Evolutionary conservation across 2,888 invertebrate genomes (phyloP), one percentile per base, ranked within the genome.

Genomic region (Metopia argyrocephala): DNA sequence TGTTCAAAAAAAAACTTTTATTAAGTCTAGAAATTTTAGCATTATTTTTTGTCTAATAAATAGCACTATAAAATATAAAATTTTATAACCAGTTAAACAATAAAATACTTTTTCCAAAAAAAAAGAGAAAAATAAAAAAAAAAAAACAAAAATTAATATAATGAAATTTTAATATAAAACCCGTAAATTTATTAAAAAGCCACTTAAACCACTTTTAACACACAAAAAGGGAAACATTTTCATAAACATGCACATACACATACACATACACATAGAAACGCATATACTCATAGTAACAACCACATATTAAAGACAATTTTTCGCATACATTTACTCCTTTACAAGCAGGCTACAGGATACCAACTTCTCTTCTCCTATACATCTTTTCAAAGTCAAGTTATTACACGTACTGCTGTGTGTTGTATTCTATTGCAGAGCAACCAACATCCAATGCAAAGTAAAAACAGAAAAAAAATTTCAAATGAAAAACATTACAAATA

Each of bases 181-280:
- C 73, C 64, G 76, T 82, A 83, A 82, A 83, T 84, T 84, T 83
- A 83, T 84, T 83, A 83, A 84, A 84, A 84, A 84, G 82, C 85
- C 84, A 84, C 84, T 84, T 83, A 82, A 82, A 84, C 76, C 82
- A 75, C 76, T 82, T 78, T 66, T 52, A 70, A 76, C 74, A 71
- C 66, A 66, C 59, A 73, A 38, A 48, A 54, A 57, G 28, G 38
- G 31, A 69, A 25, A 38, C 38, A 38, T 38, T 38, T 38, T 6
- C 38, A 38, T n/a, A n/a, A 76, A 18, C 46, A 78, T 56, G 71
- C 27, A 75, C 61, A 7, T 5, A 56, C 12, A 65, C n/a, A 71
- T 45, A 62, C 65, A 54, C 66, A 62, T n/a, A 62, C 46, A 64
- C 54, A 50, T n/a, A 68, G 21, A 62, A 69, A 59, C 27, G n/a